Evolutionary conservation across 2,797 vertebrate genomes (phyloP).

Genomic region (Cirrhinus molitorella): DNA sequence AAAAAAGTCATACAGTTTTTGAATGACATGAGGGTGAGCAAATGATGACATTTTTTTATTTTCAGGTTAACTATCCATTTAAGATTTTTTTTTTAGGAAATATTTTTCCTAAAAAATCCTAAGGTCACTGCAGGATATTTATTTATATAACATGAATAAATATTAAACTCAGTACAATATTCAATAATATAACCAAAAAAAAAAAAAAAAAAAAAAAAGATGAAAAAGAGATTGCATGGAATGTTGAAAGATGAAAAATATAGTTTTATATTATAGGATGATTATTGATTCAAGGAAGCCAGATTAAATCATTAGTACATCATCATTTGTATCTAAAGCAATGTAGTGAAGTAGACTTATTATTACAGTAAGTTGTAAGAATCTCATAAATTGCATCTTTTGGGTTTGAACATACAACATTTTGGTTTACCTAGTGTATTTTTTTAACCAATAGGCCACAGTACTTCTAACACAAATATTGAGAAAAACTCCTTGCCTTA

Average conservation of each 20-base stretch:
- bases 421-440: not conserved
- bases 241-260: not conserved
- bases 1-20: not conserved
- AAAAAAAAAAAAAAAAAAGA: not conserved
- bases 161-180: not conserved
- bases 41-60: not conserved
- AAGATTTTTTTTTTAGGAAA: too few relatives aligned
- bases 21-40: not conserved
- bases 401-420: not conserved
- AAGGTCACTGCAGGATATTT: too few relatives aligned
- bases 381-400: not conserved
- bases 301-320: not conserved
- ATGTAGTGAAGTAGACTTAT: not conserved
- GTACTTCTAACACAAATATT: not conserved
- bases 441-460: not conserved
- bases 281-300: not conserved
- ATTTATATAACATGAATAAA: not conserved
- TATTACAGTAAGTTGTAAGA: not conserved
- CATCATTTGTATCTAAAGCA: not conserved
- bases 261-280: not conserved
- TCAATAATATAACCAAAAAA: not conserved
- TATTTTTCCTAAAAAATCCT: too few relatives aligned
- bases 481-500: not conserved
- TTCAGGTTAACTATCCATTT: not conserved
- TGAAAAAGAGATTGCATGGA: not conserved